Percentiles rank a stretch among this genome's conserved stretches.
Conservation (phyloP, 2,888 invertebrate genomes). For the Bembecia ichneumoniformis region DNA sequence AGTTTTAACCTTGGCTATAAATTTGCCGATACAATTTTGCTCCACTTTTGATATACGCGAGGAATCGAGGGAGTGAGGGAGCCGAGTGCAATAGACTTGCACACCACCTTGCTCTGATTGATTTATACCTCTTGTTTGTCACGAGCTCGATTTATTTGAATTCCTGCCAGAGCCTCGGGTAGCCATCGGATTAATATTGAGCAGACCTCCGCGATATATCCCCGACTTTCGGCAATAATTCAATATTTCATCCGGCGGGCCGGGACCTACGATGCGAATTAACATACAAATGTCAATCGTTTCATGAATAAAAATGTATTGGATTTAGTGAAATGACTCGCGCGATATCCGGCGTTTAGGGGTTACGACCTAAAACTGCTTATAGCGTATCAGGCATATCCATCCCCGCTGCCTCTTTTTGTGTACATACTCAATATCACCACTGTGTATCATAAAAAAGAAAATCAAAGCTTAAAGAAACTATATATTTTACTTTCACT, state of each 20-base stretch:
- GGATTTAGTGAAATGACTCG: constrained; percentile 68
- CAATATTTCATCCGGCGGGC: constrained; percentile 68
- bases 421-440: constrained; percentile 24
- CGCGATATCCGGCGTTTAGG: constrained; percentile 45
- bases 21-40: constrained; percentile 66
- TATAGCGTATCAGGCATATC: constrained; percentile 32
- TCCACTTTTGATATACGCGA: constrained; percentile 29
- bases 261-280: constrained; percentile 65
- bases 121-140: constrained; percentile 74
- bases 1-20: constrained; percentile 60
- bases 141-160: constrained; percentile 71
- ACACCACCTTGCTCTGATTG: constrained; percentile 69
- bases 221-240: constrained; percentile 68
- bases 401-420: too few relatives aligned
- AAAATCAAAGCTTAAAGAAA: constrained; percentile 3
- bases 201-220: constrained; percentile 62
- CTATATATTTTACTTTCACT: too few relatives aligned
- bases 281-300: constrained; percentile 73
- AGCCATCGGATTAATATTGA: constrained; percentile 70
- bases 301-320: constrained; percentile 73
- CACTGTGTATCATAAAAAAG: constrained; percentile 13
- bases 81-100: constrained; percentile 58
- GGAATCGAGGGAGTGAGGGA: constrained; percentile 1
- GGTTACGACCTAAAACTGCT: constrained; percentile 41
- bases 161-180: constrained; percentile 62